phyloP scores from a whole-genome alignment of 2,888 invertebrate genomes.

The Chloromyia formosa region DNA sequence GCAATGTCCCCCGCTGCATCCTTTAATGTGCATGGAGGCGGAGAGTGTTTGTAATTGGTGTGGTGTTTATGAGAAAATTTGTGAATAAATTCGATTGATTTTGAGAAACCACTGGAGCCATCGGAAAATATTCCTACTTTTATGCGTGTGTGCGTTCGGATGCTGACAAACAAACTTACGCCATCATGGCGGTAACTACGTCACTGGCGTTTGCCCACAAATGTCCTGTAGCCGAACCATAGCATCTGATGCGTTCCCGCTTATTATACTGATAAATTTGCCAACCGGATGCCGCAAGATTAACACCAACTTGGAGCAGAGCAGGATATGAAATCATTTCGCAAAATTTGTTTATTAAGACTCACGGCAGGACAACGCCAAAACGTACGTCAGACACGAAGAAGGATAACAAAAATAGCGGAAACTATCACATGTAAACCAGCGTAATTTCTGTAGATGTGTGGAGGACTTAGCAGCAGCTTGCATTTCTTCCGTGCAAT shows the following conservation, averaged over 20 bases:
- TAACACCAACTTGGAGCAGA: too few species aligned
- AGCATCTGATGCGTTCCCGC: not conserved
- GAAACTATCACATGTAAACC: conserved; percentile 7
- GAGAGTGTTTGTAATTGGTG: not conserved
- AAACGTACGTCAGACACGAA: not conserved
- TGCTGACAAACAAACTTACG: conserved; percentile 23
- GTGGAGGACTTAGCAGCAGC: too few species aligned
- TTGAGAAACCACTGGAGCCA: not conserved
- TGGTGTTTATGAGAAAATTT: not conserved
- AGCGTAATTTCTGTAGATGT: not conserved
- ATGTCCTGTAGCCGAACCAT: too few species aligned
- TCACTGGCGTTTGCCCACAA: conserved; percentile 15
- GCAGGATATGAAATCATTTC: not conserved
- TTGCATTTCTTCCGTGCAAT: not conserved
- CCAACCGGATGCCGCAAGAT: not conserved
- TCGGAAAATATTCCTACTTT: not conserved
- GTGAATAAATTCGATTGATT: not conserved
- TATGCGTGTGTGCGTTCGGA: conserved; percentile 5
- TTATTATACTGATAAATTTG: not conserved
- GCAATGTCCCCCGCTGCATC: not conserved
- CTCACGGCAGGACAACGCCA: not conserved
- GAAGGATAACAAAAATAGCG: conserved; percentile 18
- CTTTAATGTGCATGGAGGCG: not conserved
- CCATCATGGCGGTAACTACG: conserved; percentile 15
- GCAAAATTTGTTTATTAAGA: conserved; percentile 1